Base-by-base conservation (phyloP, 1,140 invertebrate species). In the Diplogasteroides magnus region DNA sequence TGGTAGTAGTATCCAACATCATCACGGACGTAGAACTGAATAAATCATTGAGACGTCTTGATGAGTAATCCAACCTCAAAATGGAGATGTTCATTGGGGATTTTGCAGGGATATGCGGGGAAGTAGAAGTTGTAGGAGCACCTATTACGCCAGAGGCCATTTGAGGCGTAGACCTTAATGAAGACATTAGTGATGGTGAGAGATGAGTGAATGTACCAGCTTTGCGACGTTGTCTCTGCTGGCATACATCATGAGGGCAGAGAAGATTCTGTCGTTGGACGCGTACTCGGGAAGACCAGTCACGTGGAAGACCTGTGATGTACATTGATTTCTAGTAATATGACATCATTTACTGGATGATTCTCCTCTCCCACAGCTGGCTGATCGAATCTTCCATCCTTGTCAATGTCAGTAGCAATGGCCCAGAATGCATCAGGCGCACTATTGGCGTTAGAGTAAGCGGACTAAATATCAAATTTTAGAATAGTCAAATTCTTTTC, bases 41-140 rank as follows among this genome's bases (percentile, higher is more conserved):
- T 3, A 48, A 48, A 11, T 6, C 6, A 48, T 6, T 48, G 37
- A 48, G 19, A 48, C 37, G n/a, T 48, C 37, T 6, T 48, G 37
- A 48, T 11, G 19, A 6, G 37, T 11, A 48, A 11, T 11, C 37
- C 6, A 19, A 71, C 59, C 23, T 68, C 76, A 31, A 76, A 75
- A 56, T 77, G 76, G 25, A 77, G 67, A 58, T 63, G 31, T 26
- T 76, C 67, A 58, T 76, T 72, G 19, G 71, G 63, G n/a, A 66
- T 28, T 1, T 37, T n/a, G 67, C 75, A 77, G 2, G 29, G 31
- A 67, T 73, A 76, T 27, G 70, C 55, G 14, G 70, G 60, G 68
- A 77, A 77, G 56, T 70, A 76, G 59, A 77, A 71, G 26, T 77
- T 57, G 63, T 64, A 76, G 31, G 28, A 28, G 60, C 75, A 77